phyloP scores from a whole-genome alignment of 2,113 vertebrate genomes.

The Eolophus roseicapilla region DNA sequence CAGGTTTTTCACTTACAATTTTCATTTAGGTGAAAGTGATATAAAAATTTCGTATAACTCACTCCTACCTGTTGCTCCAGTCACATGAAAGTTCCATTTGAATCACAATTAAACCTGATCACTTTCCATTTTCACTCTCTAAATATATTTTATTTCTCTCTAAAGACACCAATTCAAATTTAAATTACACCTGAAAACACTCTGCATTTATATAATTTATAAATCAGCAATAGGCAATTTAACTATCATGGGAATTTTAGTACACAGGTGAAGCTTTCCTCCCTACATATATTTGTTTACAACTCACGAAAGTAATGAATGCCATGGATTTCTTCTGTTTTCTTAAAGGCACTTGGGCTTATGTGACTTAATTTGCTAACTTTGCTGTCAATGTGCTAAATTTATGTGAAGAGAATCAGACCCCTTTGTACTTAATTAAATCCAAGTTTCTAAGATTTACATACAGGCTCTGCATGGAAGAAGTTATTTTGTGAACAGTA shows the following conservation, averaged over 20 bases:
- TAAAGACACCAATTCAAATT: not conserved
- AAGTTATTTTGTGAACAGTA: rapidly evolving
- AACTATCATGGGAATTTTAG: not conserved
- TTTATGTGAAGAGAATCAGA: not conserved
- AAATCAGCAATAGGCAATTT: not conserved
- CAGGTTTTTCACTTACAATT: not conserved
- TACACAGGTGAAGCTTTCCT: not conserved
- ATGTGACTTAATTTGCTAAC: not conserved
- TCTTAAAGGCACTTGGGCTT: not conserved
- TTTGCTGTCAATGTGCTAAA: not conserved
- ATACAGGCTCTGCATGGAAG: rapidly evolving
- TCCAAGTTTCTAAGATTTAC: not conserved
- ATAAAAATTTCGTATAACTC: not conserved
- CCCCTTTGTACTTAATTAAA: not conserved
- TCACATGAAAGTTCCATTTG: not conserved
- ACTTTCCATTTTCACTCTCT: not conserved
- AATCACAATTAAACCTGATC: not conserved
- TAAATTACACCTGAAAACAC: conserved; percentile 12
- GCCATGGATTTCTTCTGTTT: not conserved
- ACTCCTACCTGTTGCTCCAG: not conserved
- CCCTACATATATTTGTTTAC: not conserved
- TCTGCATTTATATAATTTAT: not conserved
- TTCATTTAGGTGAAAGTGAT: not conserved
- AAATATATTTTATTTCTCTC: conserved; percentile 2
- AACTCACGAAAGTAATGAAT: not conserved